Conservation (phyloP, 2,113 vertebrate species). For the Pica pica region DNA sequence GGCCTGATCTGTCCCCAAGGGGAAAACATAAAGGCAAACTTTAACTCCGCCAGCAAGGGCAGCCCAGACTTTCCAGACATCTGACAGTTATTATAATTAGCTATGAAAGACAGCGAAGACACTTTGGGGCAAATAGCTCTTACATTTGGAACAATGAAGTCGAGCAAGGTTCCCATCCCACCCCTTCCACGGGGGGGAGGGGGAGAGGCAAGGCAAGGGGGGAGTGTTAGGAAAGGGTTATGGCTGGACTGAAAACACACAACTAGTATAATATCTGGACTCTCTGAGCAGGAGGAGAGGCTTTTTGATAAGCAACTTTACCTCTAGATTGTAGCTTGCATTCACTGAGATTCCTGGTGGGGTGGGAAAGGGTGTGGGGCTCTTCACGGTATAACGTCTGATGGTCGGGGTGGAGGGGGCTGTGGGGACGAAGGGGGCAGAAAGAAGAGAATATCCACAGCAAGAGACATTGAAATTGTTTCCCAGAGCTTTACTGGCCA, state of each 20-base stretch:
- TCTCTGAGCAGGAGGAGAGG: not conserved
- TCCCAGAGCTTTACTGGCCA: constrained; percentile 14
- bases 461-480: not conserved
- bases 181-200: constrained; percentile 51
- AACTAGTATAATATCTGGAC: not conserved
- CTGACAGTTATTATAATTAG: constrained; percentile 87
- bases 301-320: constrained; percentile 49
- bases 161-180: constrained; percentile 66
- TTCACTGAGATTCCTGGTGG: constrained; percentile 28
- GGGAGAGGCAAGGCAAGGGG: not conserved
- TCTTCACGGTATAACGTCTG: constrained; percentile 12
- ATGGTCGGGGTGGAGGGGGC: constrained; percentile 11
- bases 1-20: constrained; percentile 64
- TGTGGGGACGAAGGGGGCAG: not conserved
- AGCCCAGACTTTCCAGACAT: constrained; percentile 75
- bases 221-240: not conserved
- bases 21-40: constrained; percentile 79
- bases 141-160: constrained; percentile 74
- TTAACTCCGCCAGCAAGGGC: constrained; percentile 75
- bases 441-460: constrained; percentile 46
- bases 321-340: constrained; percentile 15
- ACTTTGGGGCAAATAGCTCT: constrained; percentile 75
- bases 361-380: constrained; percentile 64
- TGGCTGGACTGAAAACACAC: constrained; percentile 26
- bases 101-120: constrained; percentile 64